Conservation (phyloP, 1,140 invertebrate genomes). For the Mizuhopecten yessoensis region DNA sequence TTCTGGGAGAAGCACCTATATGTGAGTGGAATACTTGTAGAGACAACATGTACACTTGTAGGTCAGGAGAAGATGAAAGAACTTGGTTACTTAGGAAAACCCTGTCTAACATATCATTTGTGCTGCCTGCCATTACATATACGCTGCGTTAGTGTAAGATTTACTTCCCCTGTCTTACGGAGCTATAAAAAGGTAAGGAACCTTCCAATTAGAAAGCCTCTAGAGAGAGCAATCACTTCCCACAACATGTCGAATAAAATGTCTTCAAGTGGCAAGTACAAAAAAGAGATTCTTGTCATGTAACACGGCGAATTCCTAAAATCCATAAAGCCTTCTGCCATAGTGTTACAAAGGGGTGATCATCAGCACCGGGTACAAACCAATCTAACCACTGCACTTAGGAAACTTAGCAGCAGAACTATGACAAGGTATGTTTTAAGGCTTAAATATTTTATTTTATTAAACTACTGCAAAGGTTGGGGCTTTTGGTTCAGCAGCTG, state of each 20-base stretch:
- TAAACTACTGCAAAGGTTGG: background rate
- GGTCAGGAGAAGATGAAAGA: background rate
- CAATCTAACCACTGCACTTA: background rate
- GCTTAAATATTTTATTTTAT: background rate
- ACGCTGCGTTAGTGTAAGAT: background rate
- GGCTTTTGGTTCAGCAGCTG: background rate
- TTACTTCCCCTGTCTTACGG: constrained; percentile 4
- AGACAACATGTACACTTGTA: constrained; percentile 28
- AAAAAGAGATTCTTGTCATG: constrained; percentile 20
- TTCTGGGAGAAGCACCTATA: constrained; percentile 31
- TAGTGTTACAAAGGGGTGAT: background rate
- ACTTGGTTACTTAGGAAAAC: background rate
- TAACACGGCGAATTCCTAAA: background rate
- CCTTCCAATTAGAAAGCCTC: constrained; percentile 12
- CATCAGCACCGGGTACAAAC: background rate
- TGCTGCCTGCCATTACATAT: background rate
- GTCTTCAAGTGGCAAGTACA: background rate
- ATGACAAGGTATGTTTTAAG: background rate
- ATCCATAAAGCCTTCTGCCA: background rate
- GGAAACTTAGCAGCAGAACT: background rate
- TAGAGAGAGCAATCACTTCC: background rate
- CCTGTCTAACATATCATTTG: background rate
- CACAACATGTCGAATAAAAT: constrained; percentile 7
- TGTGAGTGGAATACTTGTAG: constrained; percentile 16
- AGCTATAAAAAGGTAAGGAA: background rate